A percentile compares a stretch with the other conserved stretches of the same genome.
Conservation (phyloP, 2,113 vertebrate genomes). For the Indicator indicator region DNA sequence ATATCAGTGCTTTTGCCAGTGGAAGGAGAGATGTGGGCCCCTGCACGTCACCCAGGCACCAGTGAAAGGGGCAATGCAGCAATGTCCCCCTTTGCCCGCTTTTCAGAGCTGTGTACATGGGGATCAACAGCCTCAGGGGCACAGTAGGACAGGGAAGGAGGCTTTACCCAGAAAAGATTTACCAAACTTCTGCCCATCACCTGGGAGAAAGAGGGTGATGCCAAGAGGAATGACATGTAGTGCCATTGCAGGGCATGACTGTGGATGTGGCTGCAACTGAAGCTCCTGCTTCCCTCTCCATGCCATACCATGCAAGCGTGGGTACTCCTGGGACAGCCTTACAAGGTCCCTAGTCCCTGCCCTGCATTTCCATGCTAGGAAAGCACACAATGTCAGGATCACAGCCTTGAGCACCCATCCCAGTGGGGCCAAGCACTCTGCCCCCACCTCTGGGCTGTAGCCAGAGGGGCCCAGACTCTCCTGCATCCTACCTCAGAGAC, state of each 20-base stretch:
- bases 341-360: neutral
- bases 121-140: neutral
- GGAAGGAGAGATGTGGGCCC: conserved; percentile 10
- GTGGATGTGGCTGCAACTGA: accelerated
- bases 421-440: accelerated
- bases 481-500: accelerated
- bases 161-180: neutral
- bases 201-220: neutral
- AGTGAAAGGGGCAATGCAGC: accelerated
- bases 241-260: neutral
- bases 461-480: neutral
- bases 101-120: accelerated
- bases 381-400: neutral
- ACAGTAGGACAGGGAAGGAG: neutral
- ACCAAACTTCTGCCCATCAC: neutral
- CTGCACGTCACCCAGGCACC: conserved; percentile 9
- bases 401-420: neutral
- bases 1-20: conserved; percentile 26
- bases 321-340: neutral
- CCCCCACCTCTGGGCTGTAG: neutral
- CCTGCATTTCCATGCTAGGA: neutral
- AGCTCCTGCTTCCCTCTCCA: neutral
- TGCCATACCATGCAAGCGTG: accelerated
- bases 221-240: neutral
- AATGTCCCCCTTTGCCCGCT: accelerated